These are phyloP conservation scores for Meiosimyza platycephala DNA, from an alignment of 2,888 invertebrate genomes.

Conservation along the genomic window DNA sequence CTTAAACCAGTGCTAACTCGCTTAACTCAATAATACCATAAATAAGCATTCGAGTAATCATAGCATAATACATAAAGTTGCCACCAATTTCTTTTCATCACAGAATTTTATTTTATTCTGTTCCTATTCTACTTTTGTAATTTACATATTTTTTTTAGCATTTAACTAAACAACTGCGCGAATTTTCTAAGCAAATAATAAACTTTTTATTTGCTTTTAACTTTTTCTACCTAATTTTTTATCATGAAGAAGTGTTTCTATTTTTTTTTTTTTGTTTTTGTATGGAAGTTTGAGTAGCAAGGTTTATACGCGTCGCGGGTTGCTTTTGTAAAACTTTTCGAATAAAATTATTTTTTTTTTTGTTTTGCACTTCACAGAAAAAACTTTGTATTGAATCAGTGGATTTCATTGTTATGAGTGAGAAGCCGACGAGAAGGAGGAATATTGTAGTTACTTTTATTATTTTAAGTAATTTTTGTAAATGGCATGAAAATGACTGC, in stretches of 20 bases:
- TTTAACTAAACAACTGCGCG: conserved; percentile 17
- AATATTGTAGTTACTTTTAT: conserved; percentile 29
- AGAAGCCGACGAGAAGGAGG: background rate
- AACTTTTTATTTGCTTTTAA: conserved; percentile 21
- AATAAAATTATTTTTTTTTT: conserved; percentile 22
- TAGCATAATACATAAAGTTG: background rate
- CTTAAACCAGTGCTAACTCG: too few species aligned
- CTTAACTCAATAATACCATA: too few species aligned
- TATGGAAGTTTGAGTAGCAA: background rate
- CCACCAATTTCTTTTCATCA: conserved; percentile 10
- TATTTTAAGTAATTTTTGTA: conserved; percentile 33
- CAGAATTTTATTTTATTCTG: background rate
- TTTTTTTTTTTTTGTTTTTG: too few species aligned
- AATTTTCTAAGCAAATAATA: conserved; percentile 22
- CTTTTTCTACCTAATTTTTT: background rate
- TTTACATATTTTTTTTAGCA: conserved; percentile 2
- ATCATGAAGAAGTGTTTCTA: background rate
- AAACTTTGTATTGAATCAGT: conserved; percentile 11
- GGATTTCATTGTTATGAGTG: background rate
- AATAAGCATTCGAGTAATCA: too few species aligned
- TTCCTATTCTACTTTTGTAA: background rate
- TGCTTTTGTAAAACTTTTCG: conserved; percentile 26
- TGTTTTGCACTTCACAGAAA: background rate
- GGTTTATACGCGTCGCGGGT: background rate
- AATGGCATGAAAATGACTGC: conserved; percentile 28